These are phyloP conservation scores for Genyomyrus donnyi DNA, from an alignment of 2,113 vertebrate genomes.

Conservation along the genomic window DNA sequence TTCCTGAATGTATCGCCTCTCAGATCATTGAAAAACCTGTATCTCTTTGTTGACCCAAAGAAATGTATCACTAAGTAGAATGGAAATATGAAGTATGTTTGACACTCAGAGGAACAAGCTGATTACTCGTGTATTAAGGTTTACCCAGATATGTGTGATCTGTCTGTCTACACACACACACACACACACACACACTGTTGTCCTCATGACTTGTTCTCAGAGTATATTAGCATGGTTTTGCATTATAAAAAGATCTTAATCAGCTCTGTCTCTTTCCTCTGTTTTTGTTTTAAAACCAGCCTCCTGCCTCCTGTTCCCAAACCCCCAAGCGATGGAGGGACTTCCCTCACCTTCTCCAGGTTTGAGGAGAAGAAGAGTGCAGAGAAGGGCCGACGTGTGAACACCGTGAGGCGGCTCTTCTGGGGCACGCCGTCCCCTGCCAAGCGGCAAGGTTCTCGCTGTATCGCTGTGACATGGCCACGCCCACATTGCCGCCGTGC, in stretches of 20 bases:
- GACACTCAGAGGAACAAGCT: not conserved
- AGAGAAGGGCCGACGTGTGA: constrained; percentile 58
- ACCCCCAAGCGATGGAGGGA: constrained; percentile 30
- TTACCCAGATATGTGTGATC: not conserved
- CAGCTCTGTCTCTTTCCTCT: not conserved
- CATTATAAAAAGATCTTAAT: not conserved
- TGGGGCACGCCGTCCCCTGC: constrained; percentile 54
- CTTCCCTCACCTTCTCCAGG: constrained; percentile 51
- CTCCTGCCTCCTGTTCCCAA: not conserved
- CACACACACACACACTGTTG: too few relatives aligned
- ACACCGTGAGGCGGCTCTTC: constrained; percentile 57
- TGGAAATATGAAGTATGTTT: not conserved
- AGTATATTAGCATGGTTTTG: not conserved
- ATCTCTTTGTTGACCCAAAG: not conserved
- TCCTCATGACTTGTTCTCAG: not conserved
- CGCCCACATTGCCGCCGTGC: too few relatives aligned
- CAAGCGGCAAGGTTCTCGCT: constrained; percentile 47
- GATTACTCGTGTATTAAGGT: not conserved
- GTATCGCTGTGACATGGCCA: not conserved
- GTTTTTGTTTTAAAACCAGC: not conserved
- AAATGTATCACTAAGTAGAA: not conserved
- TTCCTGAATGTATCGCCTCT: not conserved
- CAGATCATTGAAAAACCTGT: not conserved
- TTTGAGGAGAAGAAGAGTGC: constrained; percentile 60
- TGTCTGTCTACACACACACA: not conserved